Base-by-base conservation (phyloP, 2,797 vertebrate genomes). In the Anas bernieri region DNA sequence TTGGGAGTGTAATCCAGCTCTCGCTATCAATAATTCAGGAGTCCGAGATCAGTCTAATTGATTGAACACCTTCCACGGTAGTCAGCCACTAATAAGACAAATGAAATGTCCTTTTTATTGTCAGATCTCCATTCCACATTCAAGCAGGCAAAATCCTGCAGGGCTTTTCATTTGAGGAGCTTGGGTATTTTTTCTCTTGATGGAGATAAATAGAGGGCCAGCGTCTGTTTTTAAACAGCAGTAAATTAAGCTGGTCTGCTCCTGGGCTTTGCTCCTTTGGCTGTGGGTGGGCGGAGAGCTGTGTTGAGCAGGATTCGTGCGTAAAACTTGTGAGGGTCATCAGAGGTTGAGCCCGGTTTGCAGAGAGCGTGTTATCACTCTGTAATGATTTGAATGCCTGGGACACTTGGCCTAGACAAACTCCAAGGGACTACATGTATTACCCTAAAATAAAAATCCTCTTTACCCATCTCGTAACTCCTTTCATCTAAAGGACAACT, bases 81-180 rank as follows among this genome's bases (percentile, higher is more conserved):
- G 91, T 95, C 94, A 93, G 96, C 96, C 92, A 64, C 97, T 97
- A 98, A 98, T 97, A 97, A 98, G 98, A 98, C 97, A 97, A 98
- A 98, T 97, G 97, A 96, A 93, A 94, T 92, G 95, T 96, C 91
- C 96, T 97, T 92, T 96, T 97, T 92, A 86, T 88, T 88, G 96
- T 97, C 92, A 88, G 54, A 93, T 93, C 92, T 87, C 90, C 86
- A 86, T 96, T 84, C 96, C 94, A 96, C 95, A 96, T 90, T 90
- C 82, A 56, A 92, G 70, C 91, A 96, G 97, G 96, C 97, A 97
- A 92, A 77, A 81, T 55, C 62, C 75, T 94, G 48, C 61, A 46
- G 87, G 83, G 94, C 78, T 96, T 96, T 96, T 96, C 67, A 90
- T 97, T 91, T 93, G 73, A 90, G 82, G 86, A 94, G 72, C 73